Conservation (phyloP, 1,140 invertebrate species). For the Caenorhabditis elegans region DNA sequence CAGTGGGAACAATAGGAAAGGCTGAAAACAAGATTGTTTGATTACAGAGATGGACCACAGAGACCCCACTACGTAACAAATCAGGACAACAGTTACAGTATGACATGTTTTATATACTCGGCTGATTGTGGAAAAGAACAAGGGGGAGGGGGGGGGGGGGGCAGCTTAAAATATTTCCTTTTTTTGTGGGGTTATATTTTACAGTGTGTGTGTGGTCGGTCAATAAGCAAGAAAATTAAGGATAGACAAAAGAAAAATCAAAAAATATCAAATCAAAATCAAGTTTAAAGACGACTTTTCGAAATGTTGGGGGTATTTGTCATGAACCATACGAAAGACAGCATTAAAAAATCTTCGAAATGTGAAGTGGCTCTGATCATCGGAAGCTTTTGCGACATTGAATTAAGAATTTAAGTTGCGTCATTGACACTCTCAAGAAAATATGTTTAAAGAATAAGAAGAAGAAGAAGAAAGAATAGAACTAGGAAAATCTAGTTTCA, state of each 20-base stretch:
- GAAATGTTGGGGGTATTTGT: too few relatives aligned
- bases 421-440: background rate
- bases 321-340: too few relatives aligned
- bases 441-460: too few relatives aligned
- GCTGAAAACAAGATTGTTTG: conserved; percentile 9
- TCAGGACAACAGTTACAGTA: background rate
- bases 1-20: conserved; percentile 14
- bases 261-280: background rate
- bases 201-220: background rate
- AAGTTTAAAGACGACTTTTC: background rate
- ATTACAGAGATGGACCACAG: background rate
- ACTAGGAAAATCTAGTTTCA: background rate
- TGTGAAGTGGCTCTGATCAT: conserved; percentile 15
- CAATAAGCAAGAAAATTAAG: background rate
- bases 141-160: background rate
- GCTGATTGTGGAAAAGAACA: background rate
- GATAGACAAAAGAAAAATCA: background rate
- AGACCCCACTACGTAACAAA: conserved; percentile 12
- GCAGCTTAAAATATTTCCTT: background rate
- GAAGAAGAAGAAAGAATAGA: too few relatives aligned
- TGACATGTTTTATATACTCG: background rate
- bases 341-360: background rate
- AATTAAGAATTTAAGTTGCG: background rate
- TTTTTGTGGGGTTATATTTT: background rate
- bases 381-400: background rate